Conservation (phyloP, 2,888 invertebrate species). For the Pheosia tremula region DNA sequence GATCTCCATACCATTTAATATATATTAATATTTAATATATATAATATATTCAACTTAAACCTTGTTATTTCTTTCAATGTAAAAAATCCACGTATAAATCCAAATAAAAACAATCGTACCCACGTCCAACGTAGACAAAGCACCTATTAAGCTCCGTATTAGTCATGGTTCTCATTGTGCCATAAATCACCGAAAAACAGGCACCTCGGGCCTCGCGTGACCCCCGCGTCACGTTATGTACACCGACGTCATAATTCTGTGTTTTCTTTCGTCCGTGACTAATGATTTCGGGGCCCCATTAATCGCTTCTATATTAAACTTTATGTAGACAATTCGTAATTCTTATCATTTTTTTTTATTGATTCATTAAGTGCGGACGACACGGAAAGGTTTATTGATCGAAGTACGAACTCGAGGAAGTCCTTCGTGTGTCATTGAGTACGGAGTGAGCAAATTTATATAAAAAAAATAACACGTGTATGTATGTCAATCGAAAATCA, state of each 20-base stretch:
- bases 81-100: slow-evolving; percentile 35
- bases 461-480: too few species aligned
- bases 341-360: not conserved
- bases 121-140: slow-evolving; percentile 52
- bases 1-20: too few species aligned
- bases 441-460: too few species aligned
- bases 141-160: slow-evolving; percentile 59
- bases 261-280: slow-evolving; percentile 72
- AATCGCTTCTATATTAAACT: slow-evolving; percentile 54
- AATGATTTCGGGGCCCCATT: slow-evolving; percentile 61
- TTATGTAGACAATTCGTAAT: slow-evolving; percentile 25
- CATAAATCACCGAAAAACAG: slow-evolving; percentile 81
- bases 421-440: too few species aligned
- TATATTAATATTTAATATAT: too few species aligned
- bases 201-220: slow-evolving; percentile 56
- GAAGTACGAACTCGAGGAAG: too few species aligned
- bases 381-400: too few species aligned
- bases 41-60: too few species aligned
- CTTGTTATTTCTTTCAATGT: slow-evolving; percentile 35
- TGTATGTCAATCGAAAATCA: too few species aligned
- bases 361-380: not conserved
- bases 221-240: slow-evolving; percentile 58
- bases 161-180: slow-evolving; percentile 70
- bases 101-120: slow-evolving; percentile 45
- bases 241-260: slow-evolving; percentile 79